phyloP scores from a whole-genome alignment of 1,140 invertebrate genomes.

The Megathymus violae region DNA sequence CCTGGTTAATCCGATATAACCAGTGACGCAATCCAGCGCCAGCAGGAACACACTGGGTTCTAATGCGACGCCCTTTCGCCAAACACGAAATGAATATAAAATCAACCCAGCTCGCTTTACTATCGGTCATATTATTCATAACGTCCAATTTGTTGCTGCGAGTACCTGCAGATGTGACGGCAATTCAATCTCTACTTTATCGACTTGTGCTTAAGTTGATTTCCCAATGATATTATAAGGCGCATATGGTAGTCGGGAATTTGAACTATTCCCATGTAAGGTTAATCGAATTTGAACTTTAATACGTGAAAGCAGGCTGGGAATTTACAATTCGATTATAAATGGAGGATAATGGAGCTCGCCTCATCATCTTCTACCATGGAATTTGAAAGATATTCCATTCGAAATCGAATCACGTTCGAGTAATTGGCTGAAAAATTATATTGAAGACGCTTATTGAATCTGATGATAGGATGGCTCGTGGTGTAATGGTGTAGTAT shows the following conservation, averaged over 20 bases:
- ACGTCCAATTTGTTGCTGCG: neutral
- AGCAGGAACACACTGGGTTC: slow-evolving; percentile 7
- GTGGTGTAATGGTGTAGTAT: slow-evolving; percentile 30
- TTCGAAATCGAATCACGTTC: slow-evolving; percentile 45
- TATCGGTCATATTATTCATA: slow-evolving; percentile 27
- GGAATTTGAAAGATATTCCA: slow-evolving; percentile 40
- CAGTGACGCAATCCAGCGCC: slow-evolving; percentile 1
- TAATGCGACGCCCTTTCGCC: slow-evolving; percentile 8
- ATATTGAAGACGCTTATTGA: slow-evolving; percentile 33
- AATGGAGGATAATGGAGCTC: slow-evolving; percentile 30
- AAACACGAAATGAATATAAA: slow-evolving; percentile 43
- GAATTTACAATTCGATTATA: slow-evolving; percentile 11
- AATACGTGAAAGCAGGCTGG: slow-evolving; percentile 10
- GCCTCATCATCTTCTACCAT: slow-evolving; percentile 41
- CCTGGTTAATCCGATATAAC: slow-evolving; percentile 4
- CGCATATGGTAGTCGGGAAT: slow-evolving; percentile 33
- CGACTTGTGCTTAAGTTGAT: slow-evolving; percentile 18
- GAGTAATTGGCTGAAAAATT: slow-evolving; percentile 43
- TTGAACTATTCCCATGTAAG: slow-evolving; percentile 34
- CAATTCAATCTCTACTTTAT: slow-evolving; percentile 27
- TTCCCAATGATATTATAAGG: slow-evolving; percentile 13
- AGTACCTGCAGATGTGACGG: slow-evolving; percentile 6
- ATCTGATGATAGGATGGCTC: slow-evolving; percentile 27
- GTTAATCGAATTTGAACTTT: slow-evolving; percentile 30
- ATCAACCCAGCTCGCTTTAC: slow-evolving; percentile 33